phyloP scores from a whole-genome alignment of 2,113 vertebrate species.

The Syngnathoides biaculeatus region DNA sequence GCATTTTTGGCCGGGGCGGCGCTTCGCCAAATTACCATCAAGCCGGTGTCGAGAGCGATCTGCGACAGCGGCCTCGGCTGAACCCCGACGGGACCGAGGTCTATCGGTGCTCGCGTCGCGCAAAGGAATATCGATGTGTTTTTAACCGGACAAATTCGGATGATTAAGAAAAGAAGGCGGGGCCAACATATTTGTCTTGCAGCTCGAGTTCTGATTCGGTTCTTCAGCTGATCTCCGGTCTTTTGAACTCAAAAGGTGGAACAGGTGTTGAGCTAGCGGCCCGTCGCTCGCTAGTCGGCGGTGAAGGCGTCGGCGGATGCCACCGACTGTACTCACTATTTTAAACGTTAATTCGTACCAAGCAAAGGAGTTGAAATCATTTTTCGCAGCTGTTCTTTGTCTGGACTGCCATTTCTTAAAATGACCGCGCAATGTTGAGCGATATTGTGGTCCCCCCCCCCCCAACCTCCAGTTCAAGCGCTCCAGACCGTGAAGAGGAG shows the following conservation, averaged over 20 bases:
- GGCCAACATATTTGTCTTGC: not conserved
- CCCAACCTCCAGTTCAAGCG: constrained; percentile 23
- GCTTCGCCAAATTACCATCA: constrained; percentile 68
- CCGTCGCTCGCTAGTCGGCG: constrained; percentile 39
- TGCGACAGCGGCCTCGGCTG: constrained; percentile 40
- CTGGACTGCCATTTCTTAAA: constrained; percentile 2
- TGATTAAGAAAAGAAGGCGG: not conserved
- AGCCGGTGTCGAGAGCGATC: constrained; percentile 14
- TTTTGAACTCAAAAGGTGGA: constrained; percentile 28
- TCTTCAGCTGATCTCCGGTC: constrained; percentile 38
- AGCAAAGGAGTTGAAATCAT: not conserved
- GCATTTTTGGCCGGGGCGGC: constrained; percentile 45
- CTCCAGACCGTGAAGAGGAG: constrained; percentile 6
- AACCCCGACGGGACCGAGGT: constrained; percentile 45
- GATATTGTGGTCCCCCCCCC: constrained; percentile 16
- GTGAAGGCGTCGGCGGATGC: constrained; percentile 26
- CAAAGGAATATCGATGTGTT: constrained; percentile 51
- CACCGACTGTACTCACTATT: constrained; percentile 6
- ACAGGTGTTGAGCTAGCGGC: constrained; percentile 40
- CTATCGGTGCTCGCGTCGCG: constrained; percentile 49
- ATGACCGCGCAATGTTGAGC: not conserved
- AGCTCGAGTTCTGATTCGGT: constrained; percentile 16
- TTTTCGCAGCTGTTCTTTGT: not conserved
- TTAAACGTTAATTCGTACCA: not conserved
- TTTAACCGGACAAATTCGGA: not conserved